phyloP scores from a whole-genome alignment of 2,797 vertebrate genomes.

The Pelodytes ibericus region DNA sequence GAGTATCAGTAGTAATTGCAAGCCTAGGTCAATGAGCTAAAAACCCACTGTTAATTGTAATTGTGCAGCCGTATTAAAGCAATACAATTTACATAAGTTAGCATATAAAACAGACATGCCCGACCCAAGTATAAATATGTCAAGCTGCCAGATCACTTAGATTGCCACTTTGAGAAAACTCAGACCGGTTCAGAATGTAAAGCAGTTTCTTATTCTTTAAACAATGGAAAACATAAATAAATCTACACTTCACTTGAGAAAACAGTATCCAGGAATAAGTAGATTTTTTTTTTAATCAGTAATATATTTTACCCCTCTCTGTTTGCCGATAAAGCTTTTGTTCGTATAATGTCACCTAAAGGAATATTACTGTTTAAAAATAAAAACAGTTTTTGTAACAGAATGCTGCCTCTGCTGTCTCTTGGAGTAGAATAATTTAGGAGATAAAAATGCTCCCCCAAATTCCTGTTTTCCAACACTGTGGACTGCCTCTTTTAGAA shows the following conservation, averaged over 20 bases:
- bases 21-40: conserved; percentile 67
- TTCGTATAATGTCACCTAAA: too few relatives aligned
- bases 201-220: conserved; percentile 70
- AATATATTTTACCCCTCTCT: conserved; percentile 63
- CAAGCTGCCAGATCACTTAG: conserved; percentile 73
- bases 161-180: conserved; percentile 70
- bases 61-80: conserved; percentile 50
- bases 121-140: conserved; percentile 77
- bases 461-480: too few relatives aligned
- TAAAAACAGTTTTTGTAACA: too few relatives aligned
- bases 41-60: conserved; percentile 71
- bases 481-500: too few relatives aligned
- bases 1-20: conserved; percentile 67
- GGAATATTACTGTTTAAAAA: too few relatives aligned
- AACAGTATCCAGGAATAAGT: conserved; percentile 65
- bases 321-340: conserved; percentile 62
- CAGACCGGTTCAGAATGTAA: conserved; percentile 69
- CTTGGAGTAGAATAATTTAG: too few relatives aligned
- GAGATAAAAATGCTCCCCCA: too few relatives aligned
- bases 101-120: conserved; percentile 79
- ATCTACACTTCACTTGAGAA: conserved; percentile 66
- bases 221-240: conserved; percentile 58
- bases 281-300: conserved; percentile 66
- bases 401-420: too few relatives aligned
- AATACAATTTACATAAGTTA: conserved; percentile 68